phyloP scores from a whole-genome alignment of 2,888 invertebrate genomes.

The Heteromyza rotundicornis region DNA sequence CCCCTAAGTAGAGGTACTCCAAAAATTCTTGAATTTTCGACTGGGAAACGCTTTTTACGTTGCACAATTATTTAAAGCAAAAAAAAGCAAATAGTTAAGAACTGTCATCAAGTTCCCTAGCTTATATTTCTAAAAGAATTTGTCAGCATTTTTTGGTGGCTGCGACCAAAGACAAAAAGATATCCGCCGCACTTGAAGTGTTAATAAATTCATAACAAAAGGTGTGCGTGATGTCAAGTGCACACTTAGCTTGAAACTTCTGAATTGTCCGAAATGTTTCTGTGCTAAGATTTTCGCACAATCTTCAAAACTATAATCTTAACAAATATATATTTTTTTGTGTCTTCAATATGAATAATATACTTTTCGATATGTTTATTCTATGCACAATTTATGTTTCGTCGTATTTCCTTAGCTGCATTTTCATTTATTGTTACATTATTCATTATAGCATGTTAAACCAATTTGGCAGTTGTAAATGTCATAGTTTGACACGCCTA shows the following conservation, averaged over 20 bases:
- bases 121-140: neutral
- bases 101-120: neutral
- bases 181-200: neutral
- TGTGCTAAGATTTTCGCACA: too few relatives aligned
- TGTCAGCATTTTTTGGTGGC: neutral
- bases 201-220: neutral
- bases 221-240: neutral
- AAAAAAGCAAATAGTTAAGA: too few relatives aligned
- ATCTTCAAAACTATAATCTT: too few relatives aligned
- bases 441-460: conserved; percentile 47
- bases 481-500: conserved; percentile 39
- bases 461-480: conserved; percentile 37
- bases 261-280: too few relatives aligned
- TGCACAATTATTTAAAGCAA: too few relatives aligned
- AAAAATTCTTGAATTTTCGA: neutral
- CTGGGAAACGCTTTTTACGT: too few relatives aligned
- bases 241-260: too few relatives aligned
- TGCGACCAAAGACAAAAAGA: neutral
- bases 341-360: too few relatives aligned
- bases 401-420: neutral
- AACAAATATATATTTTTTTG: too few relatives aligned
- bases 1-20: neutral
- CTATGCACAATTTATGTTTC: too few relatives aligned
- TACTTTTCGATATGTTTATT: too few relatives aligned
- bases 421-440: neutral